These are phyloP conservation scores for Petrocephalus schoutedeni DNA, from an alignment of 2,797 vertebrate genomes.

Conservation along the genomic window DNA sequence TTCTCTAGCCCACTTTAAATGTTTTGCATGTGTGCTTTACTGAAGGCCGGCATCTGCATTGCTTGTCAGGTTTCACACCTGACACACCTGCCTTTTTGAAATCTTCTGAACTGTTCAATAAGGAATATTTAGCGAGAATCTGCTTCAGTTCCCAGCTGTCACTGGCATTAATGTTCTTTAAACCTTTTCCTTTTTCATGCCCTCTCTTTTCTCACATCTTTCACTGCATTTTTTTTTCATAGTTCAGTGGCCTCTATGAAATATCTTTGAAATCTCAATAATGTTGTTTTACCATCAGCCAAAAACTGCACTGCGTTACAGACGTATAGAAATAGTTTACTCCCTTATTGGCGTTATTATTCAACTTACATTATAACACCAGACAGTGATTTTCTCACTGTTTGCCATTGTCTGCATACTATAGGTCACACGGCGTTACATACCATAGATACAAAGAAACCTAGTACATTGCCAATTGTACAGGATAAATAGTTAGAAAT, in stretches of 20 bases:
- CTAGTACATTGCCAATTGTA: background rate
- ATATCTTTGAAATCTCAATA: background rate
- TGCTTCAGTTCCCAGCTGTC: background rate
- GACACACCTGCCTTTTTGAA: background rate
- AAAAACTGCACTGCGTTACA: background rate
- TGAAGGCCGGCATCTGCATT: background rate
- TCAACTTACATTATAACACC: background rate
- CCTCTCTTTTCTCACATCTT: background rate
- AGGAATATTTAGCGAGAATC: background rate
- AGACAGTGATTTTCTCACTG: background rate
- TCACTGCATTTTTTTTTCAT: background rate
- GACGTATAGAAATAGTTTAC: background rate
- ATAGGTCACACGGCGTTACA: background rate
- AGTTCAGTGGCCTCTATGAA: background rate
- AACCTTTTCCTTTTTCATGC: background rate
- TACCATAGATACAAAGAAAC: background rate
- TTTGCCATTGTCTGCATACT: background rate
- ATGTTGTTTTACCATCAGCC: background rate
- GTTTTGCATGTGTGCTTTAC: background rate
- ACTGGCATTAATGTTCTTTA: background rate
- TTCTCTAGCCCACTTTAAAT: background rate
- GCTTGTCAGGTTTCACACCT: background rate
- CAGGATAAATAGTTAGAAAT: background rate
- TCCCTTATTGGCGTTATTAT: background rate
- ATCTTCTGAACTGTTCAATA: background rate